phyloP scores from a whole-genome alignment of 2,113 vertebrate species.

The Ictalurus punctatus region DNA sequence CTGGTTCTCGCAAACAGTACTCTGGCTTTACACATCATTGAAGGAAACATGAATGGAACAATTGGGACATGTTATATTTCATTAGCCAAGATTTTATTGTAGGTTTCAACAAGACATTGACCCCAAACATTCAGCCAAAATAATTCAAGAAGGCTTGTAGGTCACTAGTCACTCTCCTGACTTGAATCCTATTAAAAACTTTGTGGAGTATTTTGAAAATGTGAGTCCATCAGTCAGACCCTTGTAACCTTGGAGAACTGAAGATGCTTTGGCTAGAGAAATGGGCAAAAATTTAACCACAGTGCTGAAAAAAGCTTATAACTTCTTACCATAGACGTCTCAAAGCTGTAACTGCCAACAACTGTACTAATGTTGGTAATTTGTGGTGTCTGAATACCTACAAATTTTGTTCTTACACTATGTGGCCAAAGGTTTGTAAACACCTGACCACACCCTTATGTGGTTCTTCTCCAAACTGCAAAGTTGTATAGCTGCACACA shows the following conservation, averaged over 20 bases:
- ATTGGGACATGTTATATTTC: background rate
- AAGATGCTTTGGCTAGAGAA: too few species aligned
- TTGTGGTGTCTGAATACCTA: background rate
- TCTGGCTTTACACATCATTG: background rate
- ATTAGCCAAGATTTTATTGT: background rate
- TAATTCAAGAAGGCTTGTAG: background rate
- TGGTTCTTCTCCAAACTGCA: too few species aligned
- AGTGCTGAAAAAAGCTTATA: too few species aligned
- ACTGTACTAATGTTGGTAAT: background rate
- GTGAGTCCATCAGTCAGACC: background rate
- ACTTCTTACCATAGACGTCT: too few species aligned
- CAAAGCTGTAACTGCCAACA: background rate
- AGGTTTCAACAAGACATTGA: background rate
- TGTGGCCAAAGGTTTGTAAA: too few species aligned
- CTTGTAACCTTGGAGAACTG: too few species aligned
- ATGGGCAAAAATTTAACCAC: too few species aligned
- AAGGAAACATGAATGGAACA: background rate
- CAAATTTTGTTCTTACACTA: too few species aligned
- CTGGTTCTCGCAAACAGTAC: background rate
- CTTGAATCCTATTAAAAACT: background rate
- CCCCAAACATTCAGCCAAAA: background rate
- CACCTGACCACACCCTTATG: too few species aligned
- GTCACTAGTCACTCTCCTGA: background rate
- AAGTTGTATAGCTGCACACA: too few species aligned
- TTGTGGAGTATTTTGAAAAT: background rate